These are phyloP conservation scores for Busseola fusca DNA, from an alignment of 2,888 invertebrate species.

Conservation along the genomic window DNA sequence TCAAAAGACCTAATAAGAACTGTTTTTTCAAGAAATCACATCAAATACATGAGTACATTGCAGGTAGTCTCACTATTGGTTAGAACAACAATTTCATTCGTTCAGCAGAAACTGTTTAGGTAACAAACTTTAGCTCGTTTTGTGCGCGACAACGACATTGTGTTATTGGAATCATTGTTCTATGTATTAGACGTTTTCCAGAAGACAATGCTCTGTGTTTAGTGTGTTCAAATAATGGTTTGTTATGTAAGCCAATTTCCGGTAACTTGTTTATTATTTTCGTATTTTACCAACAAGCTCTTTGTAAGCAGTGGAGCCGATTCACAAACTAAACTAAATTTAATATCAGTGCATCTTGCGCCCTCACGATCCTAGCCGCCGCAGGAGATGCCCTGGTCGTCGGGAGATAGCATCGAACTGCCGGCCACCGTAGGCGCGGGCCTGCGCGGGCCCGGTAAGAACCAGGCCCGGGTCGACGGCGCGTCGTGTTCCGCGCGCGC, in stretches of 20 bases:
- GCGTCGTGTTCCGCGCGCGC: too few relatives aligned
- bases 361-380: too few relatives aligned
- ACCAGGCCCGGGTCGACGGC: too few relatives aligned
- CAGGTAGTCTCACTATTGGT: slow-evolving; percentile 10
- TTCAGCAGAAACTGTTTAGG: slow-evolving; percentile 17
- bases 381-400: too few relatives aligned
- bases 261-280: not conserved
- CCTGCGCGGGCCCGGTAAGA: too few relatives aligned
- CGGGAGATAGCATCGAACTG: too few relatives aligned
- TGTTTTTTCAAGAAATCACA: slow-evolving; percentile 10
- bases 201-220: slow-evolving; percentile 7
- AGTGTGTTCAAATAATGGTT: slow-evolving; percentile 2
- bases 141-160: slow-evolving; percentile 3
- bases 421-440: too few relatives aligned
- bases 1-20: not conserved
- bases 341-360: too few relatives aligned
- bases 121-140: slow-evolving; percentile 9
- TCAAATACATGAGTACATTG: not conserved
- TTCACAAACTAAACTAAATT: too few relatives aligned
- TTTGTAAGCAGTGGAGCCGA: not conserved
- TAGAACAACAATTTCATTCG: slow-evolving; percentile 33
- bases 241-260: not conserved
- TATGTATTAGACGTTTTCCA: slow-evolving; percentile 13
- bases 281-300: not conserved
- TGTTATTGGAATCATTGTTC: slow-evolving; percentile 29